These are phyloP conservation scores for Lycodopsis pacificus DNA, from an alignment of 2,797 vertebrate genomes.

Conservation along the genomic window DNA sequence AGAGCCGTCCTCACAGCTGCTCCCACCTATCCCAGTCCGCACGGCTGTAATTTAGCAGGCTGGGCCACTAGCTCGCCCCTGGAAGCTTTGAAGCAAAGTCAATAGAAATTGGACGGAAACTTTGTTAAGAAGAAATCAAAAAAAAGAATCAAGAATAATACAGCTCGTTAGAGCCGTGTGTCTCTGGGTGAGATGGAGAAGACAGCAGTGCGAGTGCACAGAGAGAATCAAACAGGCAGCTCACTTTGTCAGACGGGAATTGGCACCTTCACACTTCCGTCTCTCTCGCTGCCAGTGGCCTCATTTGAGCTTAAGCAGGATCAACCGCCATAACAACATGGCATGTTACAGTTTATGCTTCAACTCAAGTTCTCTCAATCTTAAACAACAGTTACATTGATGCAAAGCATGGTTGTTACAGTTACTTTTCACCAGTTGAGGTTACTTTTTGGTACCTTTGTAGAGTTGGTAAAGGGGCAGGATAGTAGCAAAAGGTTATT, in stretches of 20 bases:
- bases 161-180: slow-evolving; percentile 22
- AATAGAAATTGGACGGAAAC: slow-evolving; percentile 68
- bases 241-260: slow-evolving; percentile 66
- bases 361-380: slow-evolving; percentile 11
- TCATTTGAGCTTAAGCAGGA: slow-evolving; percentile 60
- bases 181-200: slow-evolving; percentile 38
- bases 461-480: slow-evolving; percentile 57
- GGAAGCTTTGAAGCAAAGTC: slow-evolving; percentile 73
- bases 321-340: slow-evolving; percentile 60
- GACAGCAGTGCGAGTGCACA: slow-evolving; percentile 33
- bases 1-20: slow-evolving; percentile 83
- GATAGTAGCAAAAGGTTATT: slow-evolving; percentile 72
- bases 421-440: slow-evolving; percentile 34
- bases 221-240: slow-evolving; percentile 48
- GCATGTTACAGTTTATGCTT: slow-evolving; percentile 50
- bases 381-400: slow-evolving; percentile 5
- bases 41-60: slow-evolving; percentile 78
- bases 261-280: slow-evolving; percentile 65
- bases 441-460: slow-evolving; percentile 48
- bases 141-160: slow-evolving; percentile 71
- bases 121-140: slow-evolving; percentile 63
- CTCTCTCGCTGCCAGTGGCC: slow-evolving; percentile 58
- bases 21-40: slow-evolving; percentile 69
- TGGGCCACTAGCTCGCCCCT: slow-evolving; percentile 40
- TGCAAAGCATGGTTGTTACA: slow-evolving; percentile 32